phyloP scores from a whole-genome alignment of 1,140 invertebrate genomes.

The Chironomus tepperi region DNA sequence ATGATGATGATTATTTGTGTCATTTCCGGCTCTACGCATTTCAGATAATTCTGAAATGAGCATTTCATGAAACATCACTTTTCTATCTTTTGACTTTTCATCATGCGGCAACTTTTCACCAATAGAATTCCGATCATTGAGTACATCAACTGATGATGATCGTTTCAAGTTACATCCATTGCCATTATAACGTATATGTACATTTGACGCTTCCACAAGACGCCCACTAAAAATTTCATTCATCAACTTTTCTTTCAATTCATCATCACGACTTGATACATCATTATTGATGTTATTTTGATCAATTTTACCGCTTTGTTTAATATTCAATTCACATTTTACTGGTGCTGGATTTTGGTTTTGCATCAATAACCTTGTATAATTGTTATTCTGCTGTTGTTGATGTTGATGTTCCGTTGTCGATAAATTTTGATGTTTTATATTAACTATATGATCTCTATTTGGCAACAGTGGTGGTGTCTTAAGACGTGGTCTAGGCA shows the following conservation, averaged over 20 bases:
- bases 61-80: conserved; percentile 38
- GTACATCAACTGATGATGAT: neutral
- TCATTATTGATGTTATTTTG: conserved; percentile 8
- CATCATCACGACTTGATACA: neutral
- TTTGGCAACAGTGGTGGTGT: neutral
- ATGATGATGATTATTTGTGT: conserved; percentile 32
- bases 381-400: neutral
- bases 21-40: conserved; percentile 32
- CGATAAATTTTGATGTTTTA: neutral
- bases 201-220: conserved; percentile 5
- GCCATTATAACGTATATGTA: neutral
- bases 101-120: neutral
- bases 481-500: neutral
- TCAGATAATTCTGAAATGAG: conserved; percentile 39
- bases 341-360: neutral
- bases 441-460: neutral
- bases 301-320: neutral
- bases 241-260: neutral
- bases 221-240: conserved; percentile 18
- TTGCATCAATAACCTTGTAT: neutral
- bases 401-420: neutral
- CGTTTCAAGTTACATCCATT: neutral
- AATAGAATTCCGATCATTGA: neutral
- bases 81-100: conserved; percentile 33
- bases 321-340: neutral